Base-by-base conservation (phyloP, 2,888 invertebrate species). In the Drosophila pegasa region DNA sequence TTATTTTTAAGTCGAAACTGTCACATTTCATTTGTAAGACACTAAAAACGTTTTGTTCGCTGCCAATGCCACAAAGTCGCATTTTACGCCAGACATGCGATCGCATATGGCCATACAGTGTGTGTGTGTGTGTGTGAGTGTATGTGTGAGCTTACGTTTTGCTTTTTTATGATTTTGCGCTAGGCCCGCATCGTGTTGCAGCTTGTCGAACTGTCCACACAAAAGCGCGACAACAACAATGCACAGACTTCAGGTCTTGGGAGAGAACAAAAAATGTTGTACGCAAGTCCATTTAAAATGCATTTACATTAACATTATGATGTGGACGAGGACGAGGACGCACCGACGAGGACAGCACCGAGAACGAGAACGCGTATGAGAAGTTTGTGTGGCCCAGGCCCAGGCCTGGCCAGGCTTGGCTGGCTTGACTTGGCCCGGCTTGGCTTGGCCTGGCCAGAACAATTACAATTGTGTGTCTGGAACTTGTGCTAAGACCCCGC, bases 271-370 rank as follows among this genome's bases (percentile, higher is more conserved):
- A 77, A 88, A 88, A 86, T 79, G 85, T 84, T 79, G 85, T 89
- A 84, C 87, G 82, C 88, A 77, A 84, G 89, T 91, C 82, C 90
- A 90, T 91, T 91, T 90, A 87, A 90, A 88, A 91, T 89, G 88
- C 89, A 91, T 90, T 91, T 90, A 91, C 91, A 90, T 91, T 90
- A 90, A 90, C 91, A 91, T 91, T 90, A 90, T 91, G 89, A 90
- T 88, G 89, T 87, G 90, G 79, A 74, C 76, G 69, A 63, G 65
- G 55, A 50, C 59, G 66, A 45, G 67, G 16, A 47, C 35, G 87
- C 10, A 48, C 27, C 10, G 16, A 37, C 6, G 37, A 37, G 37
- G 4, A 6, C n/a, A n/a, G 6, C 12, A 37, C 2, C 76, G 69
- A 60, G 59, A 48, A 48, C 52, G 56, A 35, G 59, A 20, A 55